Base-by-base conservation (phyloP, 2,888 invertebrate species). In the Petrophora chlorosata region DNA sequence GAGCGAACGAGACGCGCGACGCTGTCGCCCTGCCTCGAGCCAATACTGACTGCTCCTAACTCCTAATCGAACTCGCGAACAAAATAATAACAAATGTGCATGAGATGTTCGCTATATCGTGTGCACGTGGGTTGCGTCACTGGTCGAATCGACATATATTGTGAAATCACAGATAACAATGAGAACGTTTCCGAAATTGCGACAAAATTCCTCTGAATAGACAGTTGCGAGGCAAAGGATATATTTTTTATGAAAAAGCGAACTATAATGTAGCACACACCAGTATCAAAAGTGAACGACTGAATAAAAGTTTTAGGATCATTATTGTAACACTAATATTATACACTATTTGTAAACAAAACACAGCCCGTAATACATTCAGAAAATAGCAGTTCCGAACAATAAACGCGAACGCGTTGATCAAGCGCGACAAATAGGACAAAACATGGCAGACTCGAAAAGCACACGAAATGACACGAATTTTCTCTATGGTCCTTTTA, bases 11-110 rank as follows among this genome's bases (percentile, higher is more conserved):
- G 72, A 79, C 79, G 76, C 74, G 76, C 76, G 73, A 79, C 79
- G 74, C 81, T 79, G 79, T 79, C 79, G 77, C 76, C 76, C 79
- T 76, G 75, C 78, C 79, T 78, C 83, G 76, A 75, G 76, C 73
- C 77, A 74, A 83, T 73, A 75, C 73, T 74, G 71, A 76, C 80
- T 76, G 78, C 74, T 77, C 69, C 73, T 90, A 91, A 92, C 74
- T 77, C 69, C 73, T 90, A 91, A 92, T 92, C 92, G 92, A 92
- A 92, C 91, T 92, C 91, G 86, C 87, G 89, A 91, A 90, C 92
- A 93, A 93, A 93, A 93, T 93, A 93, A 93, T 91, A 93, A 93
- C 93, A 93, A 92, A 92, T 92, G 92, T 92, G 92, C 92, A 91
- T 91, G 91, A 87, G 87, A 87, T 88, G 73, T 82, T 87, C 72